Evolutionary conservation across 2,113 vertebrate species (phyloP).

Genomic region (Atrichornis clamosus): DNA sequence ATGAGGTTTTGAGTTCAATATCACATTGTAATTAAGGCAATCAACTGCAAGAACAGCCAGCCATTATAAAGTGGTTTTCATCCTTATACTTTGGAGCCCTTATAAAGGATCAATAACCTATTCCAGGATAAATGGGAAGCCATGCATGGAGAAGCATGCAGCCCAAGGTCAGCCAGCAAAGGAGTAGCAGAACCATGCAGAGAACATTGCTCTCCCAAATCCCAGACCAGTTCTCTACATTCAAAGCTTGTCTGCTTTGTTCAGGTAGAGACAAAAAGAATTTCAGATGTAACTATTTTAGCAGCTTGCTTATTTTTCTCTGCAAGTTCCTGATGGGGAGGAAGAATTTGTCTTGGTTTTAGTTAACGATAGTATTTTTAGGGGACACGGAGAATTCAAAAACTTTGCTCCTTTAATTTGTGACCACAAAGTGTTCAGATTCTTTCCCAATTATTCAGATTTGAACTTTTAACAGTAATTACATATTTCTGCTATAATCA

Average conservation of each 20-base stretch:
- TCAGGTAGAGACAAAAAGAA: neutral
- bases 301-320: neutral
- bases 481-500: constrained; percentile 34
- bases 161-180: neutral
- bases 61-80: neutral
- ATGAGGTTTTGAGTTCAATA: neutral
- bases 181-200: neutral
- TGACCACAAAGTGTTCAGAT: neutral
- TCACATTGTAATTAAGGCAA: neutral
- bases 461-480: constrained; percentile 51
- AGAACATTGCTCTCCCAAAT: neutral
- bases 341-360: neutral
- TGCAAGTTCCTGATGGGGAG: neutral
- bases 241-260: neutral
- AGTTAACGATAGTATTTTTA: neutral
- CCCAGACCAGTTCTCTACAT: neutral
- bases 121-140: neutral
- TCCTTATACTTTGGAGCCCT: neutral
- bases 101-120: neutral
- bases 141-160: neutral
- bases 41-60: neutral
- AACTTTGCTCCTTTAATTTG: neutral
- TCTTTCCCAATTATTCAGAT: constrained; percentile 38
- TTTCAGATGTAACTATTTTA: neutral
- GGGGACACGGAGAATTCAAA: neutral